A percentile compares a stretch with the other conserved stretches of the same genome.
phyloP scores from a whole-genome alignment of 2,797 vertebrate species.

The Nannoperca australis region DNA sequence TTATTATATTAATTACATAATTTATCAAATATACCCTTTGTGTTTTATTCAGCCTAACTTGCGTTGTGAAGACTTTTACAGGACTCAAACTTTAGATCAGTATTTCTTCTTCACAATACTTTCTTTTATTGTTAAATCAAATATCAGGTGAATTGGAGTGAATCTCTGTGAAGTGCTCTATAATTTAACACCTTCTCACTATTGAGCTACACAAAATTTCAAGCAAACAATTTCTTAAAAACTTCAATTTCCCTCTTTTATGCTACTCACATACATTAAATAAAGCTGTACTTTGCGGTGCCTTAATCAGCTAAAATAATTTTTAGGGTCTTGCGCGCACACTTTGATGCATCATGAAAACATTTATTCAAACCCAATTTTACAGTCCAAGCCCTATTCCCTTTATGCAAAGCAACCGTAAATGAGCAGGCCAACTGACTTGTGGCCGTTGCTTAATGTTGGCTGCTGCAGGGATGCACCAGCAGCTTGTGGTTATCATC shows the following conservation, averaged over 20 bases:
- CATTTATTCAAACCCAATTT: neutral
- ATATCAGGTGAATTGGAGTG: neutral
- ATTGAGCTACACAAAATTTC: neutral
- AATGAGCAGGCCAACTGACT: neutral
- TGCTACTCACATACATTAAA: neutral
- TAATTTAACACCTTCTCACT: conserved; percentile 8
- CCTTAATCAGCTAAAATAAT: neutral
- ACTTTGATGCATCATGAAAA: neutral
- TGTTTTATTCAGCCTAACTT: neutral
- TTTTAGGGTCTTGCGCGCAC: neutral
- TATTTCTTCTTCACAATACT: neutral
- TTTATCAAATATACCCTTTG: neutral
- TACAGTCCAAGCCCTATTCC: neutral
- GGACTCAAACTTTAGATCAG: neutral
- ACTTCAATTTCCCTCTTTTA: neutral
- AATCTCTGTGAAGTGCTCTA: conserved; percentile 15
- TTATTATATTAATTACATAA: conserved; percentile 6
- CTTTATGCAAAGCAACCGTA: neutral
- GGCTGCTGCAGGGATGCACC: neutral
- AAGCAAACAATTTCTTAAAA: too few relatives aligned
- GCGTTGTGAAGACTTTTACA: neutral
- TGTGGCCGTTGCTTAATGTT: neutral
- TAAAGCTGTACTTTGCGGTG: neutral
- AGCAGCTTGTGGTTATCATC: neutral
- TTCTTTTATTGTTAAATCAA: neutral